Base-by-base conservation (phyloP, 2,113 vertebrate species). In the Grantiella picta region DNA sequence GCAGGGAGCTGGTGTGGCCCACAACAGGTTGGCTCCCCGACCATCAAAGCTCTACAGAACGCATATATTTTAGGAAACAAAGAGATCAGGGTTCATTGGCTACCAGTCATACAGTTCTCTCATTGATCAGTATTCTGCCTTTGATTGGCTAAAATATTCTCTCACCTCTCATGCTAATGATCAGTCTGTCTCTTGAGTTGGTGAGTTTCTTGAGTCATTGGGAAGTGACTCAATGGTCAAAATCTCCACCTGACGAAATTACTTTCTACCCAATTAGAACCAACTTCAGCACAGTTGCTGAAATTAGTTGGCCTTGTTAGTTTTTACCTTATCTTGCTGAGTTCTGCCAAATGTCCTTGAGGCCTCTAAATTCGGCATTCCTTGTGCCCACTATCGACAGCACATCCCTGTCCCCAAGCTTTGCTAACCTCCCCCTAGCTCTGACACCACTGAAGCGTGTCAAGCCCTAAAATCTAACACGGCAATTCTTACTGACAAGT, bases 291-390 rank as follows among this genome's bases (percentile, higher is more conserved):
- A 53, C n/a, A 45, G 24, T 2, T 53, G 24, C 24, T 68, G 45
- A 68, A 78, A 69, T 52, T 15, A 69, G 24, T 29, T 60, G 16
- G 38, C 29, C 75, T 47, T 35, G 29, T 47, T 82, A 40, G 13
- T 40, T 75, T 68, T 28, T 15, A 68, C 53, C 20, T 68, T 68
- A 68, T 76, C 87, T 76, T 54, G 47, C 38, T 1, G 40, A 54
- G 40, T 61, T 69, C 61, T 75, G 70, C 61, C 54, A 61, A 82
- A 40, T 35, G 87, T 61, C 61, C 78, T 45, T 82, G 61, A 31
- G 53, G 24, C 15, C 8, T 0, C 0, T 35, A 36, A 69, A 69
- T 54, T 49, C n/a, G 31, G 18, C 0, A 0, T 56, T 63, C 15
- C 49, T 54, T 49, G 31, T 16, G 31, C 40, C 31, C 54, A 35